Evolutionary conservation across 2,797 vertebrate genomes (phyloP).

Genomic region (Orestias chungarensis): DNA sequence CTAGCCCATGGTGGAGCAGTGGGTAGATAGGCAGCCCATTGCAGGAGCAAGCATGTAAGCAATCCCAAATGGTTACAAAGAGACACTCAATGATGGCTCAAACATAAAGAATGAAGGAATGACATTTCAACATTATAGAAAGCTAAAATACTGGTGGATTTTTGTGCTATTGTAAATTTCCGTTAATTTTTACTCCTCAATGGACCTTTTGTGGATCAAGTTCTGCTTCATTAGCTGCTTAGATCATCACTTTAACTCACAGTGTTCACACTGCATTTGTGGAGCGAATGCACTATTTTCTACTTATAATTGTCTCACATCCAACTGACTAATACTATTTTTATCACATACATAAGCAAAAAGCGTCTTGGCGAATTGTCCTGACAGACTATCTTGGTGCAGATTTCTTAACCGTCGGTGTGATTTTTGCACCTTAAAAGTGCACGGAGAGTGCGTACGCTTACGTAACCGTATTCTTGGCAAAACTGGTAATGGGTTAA

Average conservation of each 20-base stretch:
- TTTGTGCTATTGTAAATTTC: no score
- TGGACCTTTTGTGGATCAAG: background rate
- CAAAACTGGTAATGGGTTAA: slow-evolving; percentile 58
- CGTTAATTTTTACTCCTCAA: background rate
- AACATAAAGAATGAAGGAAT: no score
- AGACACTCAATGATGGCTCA: no score
- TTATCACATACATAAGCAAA: slow-evolving; percentile 15
- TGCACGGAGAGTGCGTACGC: slow-evolving; percentile 36
- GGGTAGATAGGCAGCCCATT: no score
- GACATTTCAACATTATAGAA: no score
- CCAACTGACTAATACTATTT: slow-evolving; percentile 12
- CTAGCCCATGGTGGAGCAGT: no score
- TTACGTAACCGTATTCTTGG: slow-evolving; percentile 48
- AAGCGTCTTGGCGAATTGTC: slow-evolving; percentile 23
- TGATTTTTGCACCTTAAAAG: slow-evolving; percentile 56
- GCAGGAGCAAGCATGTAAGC: no score
- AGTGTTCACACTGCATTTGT: background rate
- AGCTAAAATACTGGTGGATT: no score
- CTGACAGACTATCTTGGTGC: slow-evolving; percentile 33
- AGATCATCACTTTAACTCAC: background rate
- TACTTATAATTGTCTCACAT: slow-evolving; percentile 1
- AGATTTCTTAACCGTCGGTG: slow-evolving; percentile 31
- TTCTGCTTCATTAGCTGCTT: background rate
- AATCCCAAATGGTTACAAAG: no score
- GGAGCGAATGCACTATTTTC: background rate